Base-by-base conservation (phyloP, 2,888 invertebrate genomes). In the Morpho deidamia region DNA sequence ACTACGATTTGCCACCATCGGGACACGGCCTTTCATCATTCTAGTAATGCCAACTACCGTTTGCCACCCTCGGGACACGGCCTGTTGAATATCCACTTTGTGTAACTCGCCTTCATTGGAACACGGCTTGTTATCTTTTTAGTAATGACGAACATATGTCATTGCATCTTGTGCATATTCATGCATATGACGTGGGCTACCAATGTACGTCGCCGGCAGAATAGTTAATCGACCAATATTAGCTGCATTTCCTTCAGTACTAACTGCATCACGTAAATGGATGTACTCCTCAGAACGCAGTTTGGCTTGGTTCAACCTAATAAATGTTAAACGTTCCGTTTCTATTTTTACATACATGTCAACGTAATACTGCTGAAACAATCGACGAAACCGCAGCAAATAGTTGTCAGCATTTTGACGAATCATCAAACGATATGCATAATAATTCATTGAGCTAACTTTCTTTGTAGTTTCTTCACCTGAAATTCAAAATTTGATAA, bases 381-480 rank as follows among this genome's bases (percentile, higher is more conserved):
- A 8, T 41, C n/a, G n/a, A n/a, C n/a, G n/a, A n/a, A n/a, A n/a
- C n/a, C n/a, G n/a, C n/a, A n/a, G n/a, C n/a, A n/a, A 41, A 11
- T 41, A 41, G 8, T 64, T 66, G 53, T 58, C 59, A 46, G 51
- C 44, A 61, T 55, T 52, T 60, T 53, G 49, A 55, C 62, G 56
- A 57, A 62, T 60, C 66, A 64, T 63, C 46, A 63, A 51, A 55
- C 61, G 56, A 57, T 62, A 58, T 58, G 63, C 53, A 37, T 65
- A 62, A 39, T 55, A 65, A 41, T 41, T 41, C 41, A 41, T 41
- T 8, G 12, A 41, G 8, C 41, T 41, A 41, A 41, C 41, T 12
- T 41, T 41, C 41, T 41, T 12, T 3, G 41, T 41, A 41, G 41
- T 41, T 41, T 11, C 41, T 8, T 41, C 41, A 41, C 41, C 41